Evolutionary conservation across 2,797 vertebrate genomes (phyloP), one percentile per base, ranked within the genome.

Genomic region (Dendrocincla tyrannina): DNA sequence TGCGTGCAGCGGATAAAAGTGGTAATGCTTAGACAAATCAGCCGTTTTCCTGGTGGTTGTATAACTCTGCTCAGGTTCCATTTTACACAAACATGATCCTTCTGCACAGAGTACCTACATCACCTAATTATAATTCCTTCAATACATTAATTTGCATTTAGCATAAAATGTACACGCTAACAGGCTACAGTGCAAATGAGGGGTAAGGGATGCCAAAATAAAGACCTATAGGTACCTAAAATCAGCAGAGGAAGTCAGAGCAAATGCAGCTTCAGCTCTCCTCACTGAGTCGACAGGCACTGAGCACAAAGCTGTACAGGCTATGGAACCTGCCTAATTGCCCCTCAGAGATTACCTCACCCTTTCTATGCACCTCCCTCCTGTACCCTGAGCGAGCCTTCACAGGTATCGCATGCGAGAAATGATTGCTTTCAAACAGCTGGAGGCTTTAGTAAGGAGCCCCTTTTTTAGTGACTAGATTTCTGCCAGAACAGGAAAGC

Each of bases 21-120:
- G 44, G 81, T 10, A 88, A 63, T 17, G 73, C 89, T 92, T 76
- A 93, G 84, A 96, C 58, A 78, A 96, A 97, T 88, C 91, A 85
- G 89, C 56, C 81, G 9, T 95, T 95, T 96, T 92, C 67, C 80
- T 67, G 44, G 63, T 39, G 74, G 60, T 90, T 83, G 75, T 93
- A 47, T 94, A 89, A 95, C 68, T 84, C 66, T 72, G 72, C 52
- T 91, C 55, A 46, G 76, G 69, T 79, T 87, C 78, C 86, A 55
- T 66, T 95, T 93, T 78, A 93, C 69, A 76, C 59, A 83, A 93
- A 93, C 73, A 74, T 32, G 62, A 52, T 76, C 69, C 52, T 88
- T 85, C 74, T 46, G 9, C 50, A 72, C 39, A 77, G 56, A 46
- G 30, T 63, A 47, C 47, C 33, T 55, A 22, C 58, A 39, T n/a